Conservation (phyloP, 2,113 vertebrate genomes). For the Erythrolamprus reginae region DNA sequence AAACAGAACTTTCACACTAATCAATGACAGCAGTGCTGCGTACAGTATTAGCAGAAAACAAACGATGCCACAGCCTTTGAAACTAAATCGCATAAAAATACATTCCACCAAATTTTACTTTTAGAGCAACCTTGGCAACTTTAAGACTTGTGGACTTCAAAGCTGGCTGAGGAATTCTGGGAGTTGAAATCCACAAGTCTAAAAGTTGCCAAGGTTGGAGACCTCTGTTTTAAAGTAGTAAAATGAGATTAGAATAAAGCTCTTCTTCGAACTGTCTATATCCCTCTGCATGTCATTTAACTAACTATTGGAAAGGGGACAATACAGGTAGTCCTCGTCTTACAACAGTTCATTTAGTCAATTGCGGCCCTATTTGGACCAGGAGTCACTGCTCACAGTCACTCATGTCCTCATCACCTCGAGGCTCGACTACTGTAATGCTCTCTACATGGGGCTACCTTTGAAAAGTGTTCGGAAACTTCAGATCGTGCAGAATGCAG, state of each 20-base stretch:
- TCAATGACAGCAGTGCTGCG: neutral
- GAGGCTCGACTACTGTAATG: no score
- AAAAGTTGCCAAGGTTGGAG: no score
- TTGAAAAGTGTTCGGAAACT: no score
- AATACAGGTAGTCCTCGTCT: neutral
- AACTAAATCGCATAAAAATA: neutral
- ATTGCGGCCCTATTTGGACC: no score
- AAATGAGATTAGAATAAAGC: neutral
- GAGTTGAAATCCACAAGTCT: no score
- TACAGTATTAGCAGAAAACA: neutral
- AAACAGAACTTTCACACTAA: neutral
- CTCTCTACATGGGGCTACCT: no score
- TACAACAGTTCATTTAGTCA: neutral
- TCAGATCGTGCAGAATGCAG: no score
- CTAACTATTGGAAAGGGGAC: neutral
- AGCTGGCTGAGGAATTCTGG: no score
- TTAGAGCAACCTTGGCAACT: no score
- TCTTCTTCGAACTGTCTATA: neutral
- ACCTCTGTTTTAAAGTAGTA: neutral
- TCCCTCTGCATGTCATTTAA: neutral
- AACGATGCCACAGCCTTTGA: neutral
- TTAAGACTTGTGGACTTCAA: no score
- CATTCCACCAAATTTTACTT: neutral
- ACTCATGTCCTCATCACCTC: no score
- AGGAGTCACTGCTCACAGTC: no score